Evolutionary conservation across 2,113 vertebrate species (phyloP).

Genomic region (Ctenodactylus gundi): DNA sequence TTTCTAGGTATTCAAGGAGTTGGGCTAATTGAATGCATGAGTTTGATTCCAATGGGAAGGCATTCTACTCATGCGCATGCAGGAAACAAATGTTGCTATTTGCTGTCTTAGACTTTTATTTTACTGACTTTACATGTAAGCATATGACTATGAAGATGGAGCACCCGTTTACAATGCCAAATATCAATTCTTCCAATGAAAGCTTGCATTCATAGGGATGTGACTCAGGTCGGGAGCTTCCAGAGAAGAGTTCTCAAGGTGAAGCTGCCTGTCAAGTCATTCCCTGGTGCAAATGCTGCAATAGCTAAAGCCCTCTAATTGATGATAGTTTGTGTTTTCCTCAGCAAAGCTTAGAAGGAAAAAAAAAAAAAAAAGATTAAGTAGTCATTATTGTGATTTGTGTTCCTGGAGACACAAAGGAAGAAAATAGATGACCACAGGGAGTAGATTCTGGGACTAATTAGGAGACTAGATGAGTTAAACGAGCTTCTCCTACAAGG

Average conservation of each 20-base stretch:
- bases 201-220: background rate
- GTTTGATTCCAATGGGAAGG: background rate
- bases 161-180: background rate
- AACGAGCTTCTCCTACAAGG: background rate
- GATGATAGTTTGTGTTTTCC: background rate
- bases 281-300: background rate
- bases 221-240: background rate
- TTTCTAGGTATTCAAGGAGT: background rate
- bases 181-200: background rate
- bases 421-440: conserved; percentile 22
- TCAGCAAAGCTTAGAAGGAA: background rate
- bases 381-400: conserved; percentile 21
- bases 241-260: background rate
- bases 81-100: background rate
- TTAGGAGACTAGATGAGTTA: background rate
- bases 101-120: background rate
- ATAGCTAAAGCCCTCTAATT: background rate
- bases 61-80: background rate
- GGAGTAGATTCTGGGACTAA: background rate
- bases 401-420: background rate
- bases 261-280: background rate
- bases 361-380: conserved; percentile 39
- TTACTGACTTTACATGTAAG: background rate
- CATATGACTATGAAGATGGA: background rate
- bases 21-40: background rate